These are phyloP conservation scores for Ondatra zibethicus DNA, from an alignment of 2,113 vertebrate genomes.

Conservation along the genomic window DNA sequence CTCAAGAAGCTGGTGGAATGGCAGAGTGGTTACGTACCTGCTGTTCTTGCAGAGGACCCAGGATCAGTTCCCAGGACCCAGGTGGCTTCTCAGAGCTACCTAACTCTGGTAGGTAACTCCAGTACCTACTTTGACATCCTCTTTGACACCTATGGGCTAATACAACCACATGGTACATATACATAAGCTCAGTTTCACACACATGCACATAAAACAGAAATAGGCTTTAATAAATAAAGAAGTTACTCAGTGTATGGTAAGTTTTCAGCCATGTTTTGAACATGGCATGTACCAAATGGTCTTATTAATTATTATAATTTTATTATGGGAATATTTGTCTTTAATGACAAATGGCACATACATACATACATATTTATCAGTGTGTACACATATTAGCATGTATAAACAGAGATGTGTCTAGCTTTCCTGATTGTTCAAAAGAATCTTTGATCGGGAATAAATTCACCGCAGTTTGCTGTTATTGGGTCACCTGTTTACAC, in stretches of 20 bases:
- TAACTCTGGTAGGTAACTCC: too few species aligned
- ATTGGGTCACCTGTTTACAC: constrained; percentile 71
- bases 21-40: neutral
- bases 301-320: neutral
- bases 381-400: neutral
- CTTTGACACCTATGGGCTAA: neutral
- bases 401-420: constrained; percentile 63
- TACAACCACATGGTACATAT: neutral
- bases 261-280: neutral
- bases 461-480: constrained; percentile 69
- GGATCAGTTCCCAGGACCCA: neutral
- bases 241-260: neutral
- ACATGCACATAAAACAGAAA: neutral
- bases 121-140: neutral
- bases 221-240: neutral
- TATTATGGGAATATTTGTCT: neutral
- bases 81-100: neutral
- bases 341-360: neutral
- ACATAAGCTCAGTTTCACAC: neutral
- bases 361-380: neutral
- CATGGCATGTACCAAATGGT: neutral
- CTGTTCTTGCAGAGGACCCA: neutral
- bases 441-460: constrained; percentile 77
- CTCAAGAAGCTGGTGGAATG: neutral
- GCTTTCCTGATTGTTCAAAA: constrained; percentile 78